Conservation (phyloP, 2,797 vertebrate genomes). For the Sarcophilus harrisii region DNA sequence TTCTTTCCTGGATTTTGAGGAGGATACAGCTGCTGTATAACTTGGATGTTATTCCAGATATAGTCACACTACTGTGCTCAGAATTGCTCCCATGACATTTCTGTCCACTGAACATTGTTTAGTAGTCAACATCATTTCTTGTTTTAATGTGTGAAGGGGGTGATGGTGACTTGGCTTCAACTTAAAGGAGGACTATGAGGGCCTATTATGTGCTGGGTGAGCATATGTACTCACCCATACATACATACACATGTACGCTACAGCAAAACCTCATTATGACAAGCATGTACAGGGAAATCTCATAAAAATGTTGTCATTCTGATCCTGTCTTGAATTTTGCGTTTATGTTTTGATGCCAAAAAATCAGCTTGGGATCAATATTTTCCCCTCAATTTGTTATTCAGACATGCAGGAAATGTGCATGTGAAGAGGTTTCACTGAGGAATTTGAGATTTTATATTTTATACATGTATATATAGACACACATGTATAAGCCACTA, state of each 20-base stretch:
- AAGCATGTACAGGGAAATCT: background rate
- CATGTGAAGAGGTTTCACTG: conserved; percentile 71
- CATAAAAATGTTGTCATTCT: conserved; percentile 67
- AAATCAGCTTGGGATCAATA: conserved; percentile 60
- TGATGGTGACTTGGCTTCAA: conserved; percentile 79
- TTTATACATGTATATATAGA: conserved; percentile 68
- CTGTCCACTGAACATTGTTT: conserved; percentile 78
- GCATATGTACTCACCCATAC: conserved; percentile 72
- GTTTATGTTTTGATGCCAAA: conserved; percentile 69
- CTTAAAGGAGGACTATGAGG: conserved; percentile 80
- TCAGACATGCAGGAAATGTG: conserved; percentile 74
- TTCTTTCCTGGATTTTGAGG: conserved; percentile 88
- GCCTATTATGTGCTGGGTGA: conserved; percentile 61
- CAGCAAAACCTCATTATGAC: conserved; percentile 73
- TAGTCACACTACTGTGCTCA: conserved; percentile 86
- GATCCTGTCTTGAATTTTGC: conserved; percentile 69
- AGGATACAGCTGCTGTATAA: conserved; percentile 87
- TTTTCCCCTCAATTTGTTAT: conserved; percentile 41
- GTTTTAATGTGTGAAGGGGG: conserved; percentile 70
- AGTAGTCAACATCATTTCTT: conserved; percentile 84
- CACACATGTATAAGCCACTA: conserved; percentile 71
- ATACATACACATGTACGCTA: conserved; percentile 63
- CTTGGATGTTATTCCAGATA: conserved; percentile 84
- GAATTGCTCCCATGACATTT: conserved; percentile 79
- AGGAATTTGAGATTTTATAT: conserved; percentile 35